Evolutionary conservation across 2,888 invertebrate genomes (phyloP), one percentile per base, ranked within the genome.

Genomic region (Drosophila histrio): DNA sequence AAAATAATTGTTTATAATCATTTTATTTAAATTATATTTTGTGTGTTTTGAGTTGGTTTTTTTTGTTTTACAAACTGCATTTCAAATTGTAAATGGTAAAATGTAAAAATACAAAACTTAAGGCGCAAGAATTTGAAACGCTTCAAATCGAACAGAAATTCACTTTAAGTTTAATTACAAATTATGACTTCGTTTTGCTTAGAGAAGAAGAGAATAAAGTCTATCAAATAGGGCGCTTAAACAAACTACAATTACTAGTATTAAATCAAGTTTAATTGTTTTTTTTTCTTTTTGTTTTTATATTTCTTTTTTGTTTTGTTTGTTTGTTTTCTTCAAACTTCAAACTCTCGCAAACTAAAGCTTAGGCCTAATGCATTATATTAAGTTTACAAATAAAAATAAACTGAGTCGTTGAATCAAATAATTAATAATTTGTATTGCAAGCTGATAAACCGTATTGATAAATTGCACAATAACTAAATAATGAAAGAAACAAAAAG

Each of bases 151-250:
- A 83, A 78, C 66, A 76, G 71, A 68, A 83, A 73, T 74, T 81
- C 63, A 74, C 61, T 63, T 87, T 74, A 86, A 77, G 68, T 53
- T 66, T 80, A 88, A 87, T 87, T 88, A 87, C 77, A 87, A 87
- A 87, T 81, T 87, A 88, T 88, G 88, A 88, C 88, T 88, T 85
- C 84, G 82, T 76, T 87, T 84, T 79, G 82, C 84, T 84, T 84
- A 88, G 61, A 71, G 61, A 67, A 75, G 65, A 84, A 53, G 58
- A 69, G 64, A 80, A 82, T 69, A 70, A 77, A 74, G 66, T 77
- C 59, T 73, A 50, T 72, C 24, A 63, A 68, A 68, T 70, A 79
- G 65, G 49, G 63, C n/a, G 63, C 75, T 80, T 74, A 43, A 54
- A 57, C 52, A 63, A 60, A 60, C 64, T 63, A 63, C 44, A 74